Conservation (phyloP, 2,113 vertebrate genomes). For the Erythrolamprus reginae region DNA sequence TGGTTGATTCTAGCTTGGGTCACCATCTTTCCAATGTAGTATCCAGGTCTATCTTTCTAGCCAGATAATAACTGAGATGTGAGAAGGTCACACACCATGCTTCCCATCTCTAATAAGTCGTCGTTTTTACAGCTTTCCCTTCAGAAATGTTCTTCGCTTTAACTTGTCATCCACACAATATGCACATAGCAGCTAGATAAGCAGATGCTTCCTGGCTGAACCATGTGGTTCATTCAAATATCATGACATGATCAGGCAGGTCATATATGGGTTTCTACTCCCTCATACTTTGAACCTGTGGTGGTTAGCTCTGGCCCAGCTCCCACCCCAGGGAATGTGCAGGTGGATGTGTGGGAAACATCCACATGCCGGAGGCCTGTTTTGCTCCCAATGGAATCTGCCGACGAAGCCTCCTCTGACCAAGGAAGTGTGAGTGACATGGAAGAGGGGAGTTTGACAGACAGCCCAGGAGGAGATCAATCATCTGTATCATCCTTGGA, state of each 20-base stretch:
- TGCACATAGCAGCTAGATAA: slow-evolving; percentile 29
- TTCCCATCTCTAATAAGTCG: slow-evolving; percentile 19
- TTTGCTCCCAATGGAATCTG: too few species aligned
- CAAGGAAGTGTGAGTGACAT: too few species aligned
- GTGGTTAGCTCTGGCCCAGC: too few species aligned
- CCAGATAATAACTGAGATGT: neutral
- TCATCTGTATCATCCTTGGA: too few species aligned
- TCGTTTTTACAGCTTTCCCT: neutral
- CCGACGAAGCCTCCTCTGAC: too few species aligned
- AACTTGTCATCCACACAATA: slow-evolving; percentile 6
- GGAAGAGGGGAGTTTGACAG: too few species aligned
- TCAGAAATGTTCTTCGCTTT: neutral
- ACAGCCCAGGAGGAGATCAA: too few species aligned
- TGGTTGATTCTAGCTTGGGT: neutral
- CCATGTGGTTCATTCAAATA: slow-evolving; percentile 40
- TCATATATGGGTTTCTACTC: slow-evolving; percentile 23
- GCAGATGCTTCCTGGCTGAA: slow-evolving; percentile 44
- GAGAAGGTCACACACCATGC: neutral
- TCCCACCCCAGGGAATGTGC: too few species aligned
- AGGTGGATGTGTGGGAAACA: too few species aligned
- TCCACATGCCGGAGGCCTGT: too few species aligned
- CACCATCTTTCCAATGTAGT: neutral
- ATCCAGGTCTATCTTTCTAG: neutral
- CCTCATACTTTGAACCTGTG: too few species aligned
- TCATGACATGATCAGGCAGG: slow-evolving; percentile 27